Percentiles rank a stretch among this genome's conserved stretches.
Conservation (phyloP, 1,140 invertebrate genomes). For the Polyergus mexicanus region DNA sequence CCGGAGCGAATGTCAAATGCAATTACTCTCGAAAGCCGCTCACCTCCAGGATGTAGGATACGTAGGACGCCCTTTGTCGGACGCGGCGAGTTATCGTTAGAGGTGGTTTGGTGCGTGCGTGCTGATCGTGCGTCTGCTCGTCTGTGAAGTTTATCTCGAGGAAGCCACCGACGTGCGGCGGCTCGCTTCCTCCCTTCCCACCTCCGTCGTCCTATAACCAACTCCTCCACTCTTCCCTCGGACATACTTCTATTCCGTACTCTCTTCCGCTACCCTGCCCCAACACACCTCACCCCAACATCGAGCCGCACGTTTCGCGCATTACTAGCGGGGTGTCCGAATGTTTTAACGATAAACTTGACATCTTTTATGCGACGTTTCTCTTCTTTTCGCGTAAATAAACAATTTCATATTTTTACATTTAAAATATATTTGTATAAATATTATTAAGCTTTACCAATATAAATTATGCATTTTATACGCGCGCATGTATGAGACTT, state of each 20-base stretch:
- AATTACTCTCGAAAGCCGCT: not conserved
- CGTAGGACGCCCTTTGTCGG: conserved; percentile 27
- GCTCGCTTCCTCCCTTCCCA: not conserved
- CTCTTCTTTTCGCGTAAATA: not conserved
- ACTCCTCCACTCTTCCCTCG: not conserved
- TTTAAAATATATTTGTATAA: not conserved
- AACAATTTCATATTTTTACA: not conserved
- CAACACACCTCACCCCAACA: conserved; percentile 21
- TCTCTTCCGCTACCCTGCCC: conserved; percentile 20
- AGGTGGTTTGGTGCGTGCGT: conserved; percentile 34
- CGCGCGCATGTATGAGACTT: not conserved
- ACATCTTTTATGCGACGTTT: not conserved
- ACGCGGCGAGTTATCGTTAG: conserved; percentile 48
- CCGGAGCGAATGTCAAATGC: conserved; percentile 23
- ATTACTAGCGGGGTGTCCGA: not conserved
- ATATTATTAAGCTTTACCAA: not conserved
- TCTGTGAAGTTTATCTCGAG: conserved; percentile 46
- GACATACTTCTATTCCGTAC: conserved; percentile 6
- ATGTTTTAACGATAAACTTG: conserved; percentile 31
- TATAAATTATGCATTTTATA: not conserved
- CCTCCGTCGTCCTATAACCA: not conserved
- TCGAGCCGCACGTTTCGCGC: conserved; percentile 20
- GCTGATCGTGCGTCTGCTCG: conserved; percentile 50
- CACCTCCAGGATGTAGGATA: not conserved
- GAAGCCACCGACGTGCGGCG: conserved; percentile 29